Evolutionary conservation across 2,888 invertebrate species (phyloP), one percentile per base, ranked within the genome.

Genomic region (Podotricha telesiphe): DNA sequence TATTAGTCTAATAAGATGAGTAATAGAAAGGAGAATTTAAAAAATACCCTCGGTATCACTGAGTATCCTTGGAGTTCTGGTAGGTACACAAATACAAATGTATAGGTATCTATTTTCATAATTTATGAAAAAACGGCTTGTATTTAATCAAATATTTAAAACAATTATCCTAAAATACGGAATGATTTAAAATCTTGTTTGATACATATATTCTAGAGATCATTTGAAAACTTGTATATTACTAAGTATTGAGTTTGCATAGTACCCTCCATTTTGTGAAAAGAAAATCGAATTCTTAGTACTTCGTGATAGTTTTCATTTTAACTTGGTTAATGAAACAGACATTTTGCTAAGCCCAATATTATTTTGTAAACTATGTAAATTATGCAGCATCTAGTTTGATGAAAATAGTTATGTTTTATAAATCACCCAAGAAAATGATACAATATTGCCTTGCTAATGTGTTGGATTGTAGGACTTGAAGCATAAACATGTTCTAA

Each of bases 11-110:
- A 34, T 17, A 58, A 51, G 28, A 87, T 87, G 87, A 74, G 81
- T 48, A 84, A 80, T 34, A 81, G 84, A 76, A 86, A 82, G 75
- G 86, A 87, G 70, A 79, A 70, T 55, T 68, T 87, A 19, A 88
- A 87, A 73, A 87, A 84, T 76, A 76, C 82, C 22, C 76, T 87
- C 47, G 87, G 86, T 1, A 80, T 86, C 48, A 76, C 85, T 1
- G 86, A 87, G 73, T 89, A 88, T 68, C 87, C 87, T 2, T 89
- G 89, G 87, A 90, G 89, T 76, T 90, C 89, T 72, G 89, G 89
- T 89, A 79, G 56, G 76, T 55, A 47, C n/a, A 11, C 37, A 53
- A 34, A 28, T 13, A 11, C 37, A 53, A 34, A 28, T 13, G 42
- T 42, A 20, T 42, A 20, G 0, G 22, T 45, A 45, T n/a, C 5